Base-by-base conservation (phyloP, 1,140 invertebrate species). In the Mamestra configurata region DNA sequence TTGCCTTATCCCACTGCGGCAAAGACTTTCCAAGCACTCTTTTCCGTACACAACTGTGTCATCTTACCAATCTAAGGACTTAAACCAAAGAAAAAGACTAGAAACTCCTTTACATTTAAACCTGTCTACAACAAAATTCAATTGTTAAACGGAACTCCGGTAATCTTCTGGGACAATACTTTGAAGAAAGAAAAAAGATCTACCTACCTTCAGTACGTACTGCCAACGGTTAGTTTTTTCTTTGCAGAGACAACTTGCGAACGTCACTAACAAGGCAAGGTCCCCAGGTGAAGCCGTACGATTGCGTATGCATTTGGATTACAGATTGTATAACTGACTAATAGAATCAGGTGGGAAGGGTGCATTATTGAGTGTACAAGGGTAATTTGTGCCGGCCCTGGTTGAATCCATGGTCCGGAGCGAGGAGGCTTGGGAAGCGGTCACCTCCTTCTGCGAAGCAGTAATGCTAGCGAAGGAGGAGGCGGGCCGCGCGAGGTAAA, bases 221-320 rank as follows among this genome's bases (percentile, higher is more conserved):
- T 64, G 40, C 22, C 2, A 24, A 55, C 22, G 31, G 59, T 64
- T 40, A 40, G 31, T 40, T 64, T 61, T 24, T 64, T 64, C 59
- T 64, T 40, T 64, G 35, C n/a, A 15, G 31, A 64, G 31, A 40
- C 40, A 64, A 64, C 18, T 64, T 64, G 59, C 15, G 35, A 40
- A 64, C n/a, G 22, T 64, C 59, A 64, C 35, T 64, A 64, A 64
- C 59, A 64, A 64, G 59, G 59, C 59, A 37, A 40, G 35, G 59
- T 64, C 35, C 59, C 35, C 5, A 15, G 35, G 31, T 64, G 59
- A 37, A 64, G 35, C 59, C 59, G 8, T 64, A 64, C 35, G n/a
- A 40, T 18, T 37, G 35, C 22, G 59, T 20, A 40, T 64, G 59
- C 59, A 37, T 40, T 40, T 22, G 35, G n/a, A 31, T 64, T 20